A percentile compares a stretch with the other conserved stretches of the same genome.
These are phyloP conservation scores for Phaenicophaeus curvirostris DNA, from an alignment of 2,797 vertebrate species.

Conservation along the genomic window DNA sequence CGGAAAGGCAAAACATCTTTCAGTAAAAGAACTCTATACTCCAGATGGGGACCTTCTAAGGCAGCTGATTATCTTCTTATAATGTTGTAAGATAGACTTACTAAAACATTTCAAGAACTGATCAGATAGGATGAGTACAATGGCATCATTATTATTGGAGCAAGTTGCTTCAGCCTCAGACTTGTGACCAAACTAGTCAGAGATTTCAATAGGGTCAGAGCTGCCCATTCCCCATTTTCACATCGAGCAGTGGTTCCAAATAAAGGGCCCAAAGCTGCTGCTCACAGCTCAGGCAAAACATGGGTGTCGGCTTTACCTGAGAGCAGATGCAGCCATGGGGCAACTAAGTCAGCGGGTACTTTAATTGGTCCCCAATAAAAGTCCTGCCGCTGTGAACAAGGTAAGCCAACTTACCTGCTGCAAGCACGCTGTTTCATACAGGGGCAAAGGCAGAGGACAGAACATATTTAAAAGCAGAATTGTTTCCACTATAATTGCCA, in stretches of 20 bases:
- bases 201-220: slow-evolving; percentile 64
- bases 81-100: slow-evolving; percentile 83
- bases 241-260: slow-evolving; percentile 20
- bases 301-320: rapidly evolving
- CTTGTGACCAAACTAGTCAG: slow-evolving; percentile 45
- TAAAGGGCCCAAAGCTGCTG: neutral
- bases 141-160: slow-evolving; percentile 77
- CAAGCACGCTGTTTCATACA: neutral
- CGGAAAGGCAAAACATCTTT: slow-evolving; percentile 84
- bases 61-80: slow-evolving; percentile 86
- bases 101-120: slow-evolving; percentile 81
- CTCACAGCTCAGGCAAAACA: neutral
- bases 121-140: slow-evolving; percentile 77
- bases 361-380: neutral
- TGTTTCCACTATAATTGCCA: neutral
- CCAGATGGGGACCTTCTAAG: slow-evolving; percentile 96
- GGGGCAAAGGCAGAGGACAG: neutral
- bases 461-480: slow-evolving; percentile 12
- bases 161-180: slow-evolving; percentile 56
- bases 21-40: slow-evolving; percentile 84
- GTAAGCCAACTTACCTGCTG: neutral
- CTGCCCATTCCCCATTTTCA: slow-evolving; percentile 48
- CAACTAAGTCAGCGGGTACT: neutral
- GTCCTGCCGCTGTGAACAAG: rapidly evolving
- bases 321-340: neutral